phyloP scores from a whole-genome alignment of 2,797 vertebrate genomes.

The Galagoides demidoff region DNA sequence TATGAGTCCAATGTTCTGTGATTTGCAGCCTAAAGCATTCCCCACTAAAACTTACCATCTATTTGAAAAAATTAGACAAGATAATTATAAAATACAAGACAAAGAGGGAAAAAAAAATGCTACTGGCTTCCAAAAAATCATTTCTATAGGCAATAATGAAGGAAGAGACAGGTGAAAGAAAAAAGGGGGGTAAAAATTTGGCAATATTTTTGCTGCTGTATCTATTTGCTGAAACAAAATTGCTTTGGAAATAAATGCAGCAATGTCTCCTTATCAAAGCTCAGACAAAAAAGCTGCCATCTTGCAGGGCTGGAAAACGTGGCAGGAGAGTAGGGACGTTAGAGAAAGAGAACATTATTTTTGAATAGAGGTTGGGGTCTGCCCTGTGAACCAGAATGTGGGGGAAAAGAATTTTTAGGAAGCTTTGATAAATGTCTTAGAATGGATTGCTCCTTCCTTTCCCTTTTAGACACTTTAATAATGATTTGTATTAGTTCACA shows the following conservation, averaged over 20 bases:
- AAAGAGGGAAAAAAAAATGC: background rate
- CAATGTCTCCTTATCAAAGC: background rate
- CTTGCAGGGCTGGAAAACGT: background rate
- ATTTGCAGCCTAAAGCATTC: constrained; percentile 14
- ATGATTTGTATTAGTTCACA: background rate
- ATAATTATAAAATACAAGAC: background rate
- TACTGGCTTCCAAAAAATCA: background rate
- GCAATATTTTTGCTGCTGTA: background rate
- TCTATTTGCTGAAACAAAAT: background rate
- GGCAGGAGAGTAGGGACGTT: too few species aligned
- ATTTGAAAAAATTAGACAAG: constrained; percentile 9
- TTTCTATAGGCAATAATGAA: background rate
- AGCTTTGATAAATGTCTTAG: constrained; percentile 22
- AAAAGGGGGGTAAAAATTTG: background rate
- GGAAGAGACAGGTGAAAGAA: background rate
- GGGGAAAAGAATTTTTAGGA: constrained; percentile 4
- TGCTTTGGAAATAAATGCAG: background rate
- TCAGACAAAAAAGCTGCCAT: background rate
- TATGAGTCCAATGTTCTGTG: background rate
- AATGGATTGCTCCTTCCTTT: background rate
- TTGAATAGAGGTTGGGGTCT: background rate
- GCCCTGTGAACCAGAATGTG: background rate
- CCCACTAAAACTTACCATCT: background rate
- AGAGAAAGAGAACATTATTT: background rate
- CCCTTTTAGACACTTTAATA: background rate